Percentiles rank a stretch among this genome's conserved stretches.
Conservation (phyloP, 2,113 vertebrate genomes). For the Sardina pilchardus region DNA sequence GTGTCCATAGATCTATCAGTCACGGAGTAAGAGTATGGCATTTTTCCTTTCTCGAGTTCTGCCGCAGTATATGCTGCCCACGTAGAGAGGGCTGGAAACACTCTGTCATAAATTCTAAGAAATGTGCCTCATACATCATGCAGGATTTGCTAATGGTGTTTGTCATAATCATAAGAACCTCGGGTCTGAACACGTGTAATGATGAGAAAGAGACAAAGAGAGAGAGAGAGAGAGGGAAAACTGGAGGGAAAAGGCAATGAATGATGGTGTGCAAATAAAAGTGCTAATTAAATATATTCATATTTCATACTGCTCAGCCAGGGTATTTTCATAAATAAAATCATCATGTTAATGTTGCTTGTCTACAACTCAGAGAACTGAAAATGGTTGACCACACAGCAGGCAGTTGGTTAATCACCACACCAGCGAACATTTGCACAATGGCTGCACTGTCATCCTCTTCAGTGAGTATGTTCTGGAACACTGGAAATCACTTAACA, state of each 20-base stretch:
- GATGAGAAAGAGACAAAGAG: neutral
- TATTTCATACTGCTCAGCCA: neutral
- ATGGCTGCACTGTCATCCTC: neutral
- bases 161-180: conserved; percentile 11
- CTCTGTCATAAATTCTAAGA: neutral
- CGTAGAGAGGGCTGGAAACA: neutral
- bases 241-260: neutral
- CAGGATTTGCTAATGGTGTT: conserved; percentile 8
- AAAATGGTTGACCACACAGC: neutral
- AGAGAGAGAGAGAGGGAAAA: neutral
- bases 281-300: conserved; percentile 7
- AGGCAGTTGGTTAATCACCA: neutral
- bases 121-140: neutral
- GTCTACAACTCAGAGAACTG: neutral
- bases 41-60: neutral
- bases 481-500: neutral
- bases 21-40: neutral
- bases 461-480: neutral
- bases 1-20: neutral
- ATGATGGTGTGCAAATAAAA: neutral
- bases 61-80: neutral
- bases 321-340: conserved; percentile 8
- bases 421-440: neutral
- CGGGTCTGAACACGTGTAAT: conserved; percentile 5
- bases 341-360: conserved; percentile 11